Evolutionary conservation across 2,113 vertebrate species (phyloP), one percentile per base, ranked within the genome.

Genomic region (Ptilonorhynchus violaceus): DNA sequence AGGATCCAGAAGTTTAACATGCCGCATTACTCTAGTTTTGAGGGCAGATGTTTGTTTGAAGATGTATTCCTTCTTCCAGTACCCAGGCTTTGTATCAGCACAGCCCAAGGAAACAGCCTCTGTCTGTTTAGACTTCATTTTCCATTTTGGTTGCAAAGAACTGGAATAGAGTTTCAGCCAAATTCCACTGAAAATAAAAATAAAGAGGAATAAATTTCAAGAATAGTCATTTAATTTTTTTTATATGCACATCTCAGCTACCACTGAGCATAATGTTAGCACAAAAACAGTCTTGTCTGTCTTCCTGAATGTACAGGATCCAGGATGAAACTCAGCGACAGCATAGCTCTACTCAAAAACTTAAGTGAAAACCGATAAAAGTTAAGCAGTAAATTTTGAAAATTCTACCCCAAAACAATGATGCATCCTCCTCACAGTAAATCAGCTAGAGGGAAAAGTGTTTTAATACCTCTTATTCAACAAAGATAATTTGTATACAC

Each of bases 61-160:
- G 60, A 99, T 98, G 85, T 98, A 99, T 56, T 97, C 92, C 53
- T 93, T 97, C 97, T 98, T 99, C 99, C 99, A 99, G 80, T 98
- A 97, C 23, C 98, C 98, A n/a, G 63, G 88, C 28, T 97, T 89
- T 58, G 37, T 96, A 68, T 98, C 97, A 83, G 91, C 68, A 35
- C 31, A 46, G 58, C 31, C 95, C 89, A 93, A 56, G 49, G 89
- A 95, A 47, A 53, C 63, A n/a, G 88, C 35, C 58, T 96, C 92
- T 73, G 94, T 85, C 33, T 97, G 92, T 37, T 81, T 53, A 46
- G 80, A 46, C 21, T 92, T 94, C 7, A 49, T 74, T 89, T 92
- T 97, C 95, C 63, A 97, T 90, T 94, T 98, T 55, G 88, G 88
- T 60, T 85, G 79, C 73, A 98, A 98, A 59, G 80, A 95, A 28